Percentiles rank a stretch among this genome's conserved stretches.
Conservation (phyloP, 2,888 invertebrate species). For the Cryptus viduatorius region DNA sequence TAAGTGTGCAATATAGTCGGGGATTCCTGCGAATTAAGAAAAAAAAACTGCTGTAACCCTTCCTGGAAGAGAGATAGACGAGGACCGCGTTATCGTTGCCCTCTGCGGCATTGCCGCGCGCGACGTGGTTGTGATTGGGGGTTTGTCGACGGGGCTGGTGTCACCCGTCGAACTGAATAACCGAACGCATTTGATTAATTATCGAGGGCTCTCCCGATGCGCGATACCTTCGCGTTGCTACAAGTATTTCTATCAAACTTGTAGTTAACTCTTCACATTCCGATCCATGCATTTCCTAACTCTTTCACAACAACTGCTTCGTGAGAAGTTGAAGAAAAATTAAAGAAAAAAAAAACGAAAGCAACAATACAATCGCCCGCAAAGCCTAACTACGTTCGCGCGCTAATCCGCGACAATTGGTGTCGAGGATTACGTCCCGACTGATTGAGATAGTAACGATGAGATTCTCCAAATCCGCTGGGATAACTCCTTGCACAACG, state of each 20-base stretch:
- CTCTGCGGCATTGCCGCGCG: slow-evolving; percentile 46
- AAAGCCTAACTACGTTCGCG: slow-evolving; percentile 26
- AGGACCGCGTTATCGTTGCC: slow-evolving; percentile 52
- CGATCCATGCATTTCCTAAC: slow-evolving; percentile 52
- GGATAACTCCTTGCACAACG: slow-evolving; percentile 80
- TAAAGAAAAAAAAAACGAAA: not conserved
- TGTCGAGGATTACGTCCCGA: slow-evolving; percentile 2
- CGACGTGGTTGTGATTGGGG: slow-evolving; percentile 78
- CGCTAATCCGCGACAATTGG: not conserved
- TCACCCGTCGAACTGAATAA: slow-evolving; percentile 36
- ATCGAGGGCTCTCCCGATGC: slow-evolving; percentile 45
- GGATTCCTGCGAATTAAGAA: slow-evolving; percentile 29
- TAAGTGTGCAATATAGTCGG: slow-evolving; percentile 83
- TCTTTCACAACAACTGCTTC: slow-evolving; percentile 13
- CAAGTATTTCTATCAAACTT: slow-evolving; percentile 52
- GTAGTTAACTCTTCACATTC: slow-evolving; percentile 63
- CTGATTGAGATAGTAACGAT: slow-evolving; percentile 23
- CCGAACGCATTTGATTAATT: slow-evolving; percentile 53
- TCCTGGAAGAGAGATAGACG: slow-evolving; percentile 59
- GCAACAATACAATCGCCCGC: not conserved
- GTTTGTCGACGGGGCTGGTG: slow-evolving; percentile 70
- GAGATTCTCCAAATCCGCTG: slow-evolving; percentile 38
- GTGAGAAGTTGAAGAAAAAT: slow-evolving; percentile 2
- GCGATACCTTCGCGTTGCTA: slow-evolving; percentile 51
- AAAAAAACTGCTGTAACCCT: slow-evolving; percentile 65